phyloP scores from a whole-genome alignment of 1,140 invertebrate species.

The Neodiprion pinetum region DNA sequence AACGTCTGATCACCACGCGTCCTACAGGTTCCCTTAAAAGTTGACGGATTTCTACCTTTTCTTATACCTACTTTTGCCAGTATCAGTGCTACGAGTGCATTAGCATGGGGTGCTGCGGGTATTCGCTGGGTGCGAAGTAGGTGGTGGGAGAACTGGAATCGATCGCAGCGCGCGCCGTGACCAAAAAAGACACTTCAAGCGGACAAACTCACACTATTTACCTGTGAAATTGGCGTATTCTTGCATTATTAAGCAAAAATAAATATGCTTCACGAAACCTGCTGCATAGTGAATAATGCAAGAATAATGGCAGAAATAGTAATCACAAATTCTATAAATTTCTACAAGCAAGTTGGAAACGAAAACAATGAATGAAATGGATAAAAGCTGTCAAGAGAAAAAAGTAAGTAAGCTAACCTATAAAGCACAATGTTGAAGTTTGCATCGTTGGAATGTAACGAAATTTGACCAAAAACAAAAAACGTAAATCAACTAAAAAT shows the following conservation, averaged over 20 bases:
- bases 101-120: too few relatives aligned
- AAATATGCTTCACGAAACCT: constrained; percentile 15
- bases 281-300: constrained; percentile 13
- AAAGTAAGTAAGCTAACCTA: neutral
- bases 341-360: neutral
- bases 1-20: too few relatives aligned
- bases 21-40: too few relatives aligned
- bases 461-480: too few relatives aligned
- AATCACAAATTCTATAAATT: constrained; percentile 11
- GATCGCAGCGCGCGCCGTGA: constrained; percentile 14
- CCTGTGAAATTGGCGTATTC: constrained; percentile 10
- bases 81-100: too few relatives aligned
- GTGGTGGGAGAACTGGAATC: constrained; percentile 6
- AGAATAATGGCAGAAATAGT: constrained; percentile 14
- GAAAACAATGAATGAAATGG: too few relatives aligned
- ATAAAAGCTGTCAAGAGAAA: neutral
- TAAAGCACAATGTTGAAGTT: too few relatives aligned
- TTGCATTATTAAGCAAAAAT: constrained; percentile 18
- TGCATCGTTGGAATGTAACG: too few relatives aligned
- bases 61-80: too few relatives aligned
- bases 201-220: constrained; percentile 9
- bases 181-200: constrained; percentile 9
- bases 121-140: constrained; percentile 11
- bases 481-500: too few relatives aligned
- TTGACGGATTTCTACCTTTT: too few relatives aligned